A percentile compares a stretch with the other conserved stretches of the same genome.
phyloP scores from a whole-genome alignment of 2,113 vertebrate species.

The Mus spicilegus region DNA sequence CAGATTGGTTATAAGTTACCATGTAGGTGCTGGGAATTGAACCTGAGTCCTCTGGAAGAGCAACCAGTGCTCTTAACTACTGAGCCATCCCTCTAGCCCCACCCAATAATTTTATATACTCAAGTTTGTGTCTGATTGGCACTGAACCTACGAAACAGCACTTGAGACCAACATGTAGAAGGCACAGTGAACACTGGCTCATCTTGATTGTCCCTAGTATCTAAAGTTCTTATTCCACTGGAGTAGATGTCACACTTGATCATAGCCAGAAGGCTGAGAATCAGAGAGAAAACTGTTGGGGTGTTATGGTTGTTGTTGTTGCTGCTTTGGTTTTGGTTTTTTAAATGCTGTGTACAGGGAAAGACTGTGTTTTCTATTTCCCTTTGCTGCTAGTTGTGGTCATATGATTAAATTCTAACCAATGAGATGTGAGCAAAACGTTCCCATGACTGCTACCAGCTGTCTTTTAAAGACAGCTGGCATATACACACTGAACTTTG shows the following conservation, averaged over 20 bases:
- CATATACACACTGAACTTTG: background rate
- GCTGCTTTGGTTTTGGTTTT: background rate
- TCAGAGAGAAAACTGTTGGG: slow-evolving; percentile 12
- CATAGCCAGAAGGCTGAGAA: background rate
- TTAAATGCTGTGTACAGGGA: background rate
- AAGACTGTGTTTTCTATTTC: slow-evolving; percentile 16
- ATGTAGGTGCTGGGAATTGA: background rate
- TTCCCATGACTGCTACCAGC: background rate
- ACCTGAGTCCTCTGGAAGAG: background rate
- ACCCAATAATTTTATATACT: background rate
- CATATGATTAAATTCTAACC: background rate
- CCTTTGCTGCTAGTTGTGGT: background rate
- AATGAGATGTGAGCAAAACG: background rate
- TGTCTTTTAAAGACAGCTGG: background rate
- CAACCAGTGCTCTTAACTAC: background rate
- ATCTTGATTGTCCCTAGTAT: background rate
- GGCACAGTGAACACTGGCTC: background rate
- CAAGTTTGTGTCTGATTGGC: background rate
- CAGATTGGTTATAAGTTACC: background rate
- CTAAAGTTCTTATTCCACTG: background rate
- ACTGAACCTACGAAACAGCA: background rate
- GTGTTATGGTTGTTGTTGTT: no score
- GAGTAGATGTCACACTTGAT: background rate
- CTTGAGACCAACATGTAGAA: slow-evolving; percentile 25
- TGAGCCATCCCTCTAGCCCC: background rate